Evolutionary conservation across 2,797 vertebrate genomes (phyloP), one percentile per base, ranked within the genome.

Genomic region (Saxicola maurus): DNA sequence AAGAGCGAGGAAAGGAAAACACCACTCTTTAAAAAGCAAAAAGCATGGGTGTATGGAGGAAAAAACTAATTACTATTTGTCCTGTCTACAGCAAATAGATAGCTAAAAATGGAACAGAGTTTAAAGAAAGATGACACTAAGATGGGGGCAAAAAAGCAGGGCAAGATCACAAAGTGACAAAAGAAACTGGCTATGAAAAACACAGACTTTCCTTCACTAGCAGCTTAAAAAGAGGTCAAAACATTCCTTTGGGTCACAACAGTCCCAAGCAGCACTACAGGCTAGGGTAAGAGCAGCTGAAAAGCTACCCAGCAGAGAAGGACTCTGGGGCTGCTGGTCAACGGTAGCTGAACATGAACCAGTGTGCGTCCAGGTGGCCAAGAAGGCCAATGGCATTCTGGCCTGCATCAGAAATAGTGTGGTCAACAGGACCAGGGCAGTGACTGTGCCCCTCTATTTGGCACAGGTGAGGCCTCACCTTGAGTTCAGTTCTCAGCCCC

Each of bases 381-480:
- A 40, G 9, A 42, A 16, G 52, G 25, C 14, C 18, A 48, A 0
- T 7, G 46, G 6, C 7, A n/a, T n/a, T 35, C 53, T 46, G 33
- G 45, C 7, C 3, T 53, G 12, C 0, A 9, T 6, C 27, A 73
- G 33, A 6, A 48, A 24, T 1, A 1, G 21, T 2, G 25, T 7
- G 46, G 12, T 40, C 33, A 79, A 40, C 25, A 73, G 40, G 30
- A 35, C 0, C 30, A 52, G 8, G 23, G 53, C n/a, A 73, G 40
- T 0, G 46, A 48, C 0, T 31, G n/a, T 17, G 7, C 16, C 4
- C 0, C 59, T 60, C 4, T 28, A 3, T 8, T 9, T 0, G 0
- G 23, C 46, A 53, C 40, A 4, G 35, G 2, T 14, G 35, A 60
- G 27, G 4, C 18, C 16, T 0, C 27, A 55, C 6, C n/a, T 37